These are phyloP conservation scores for Corydoras sp. DNA, from an alignment of 2,113 vertebrate species.

Conservation along the genomic window DNA sequence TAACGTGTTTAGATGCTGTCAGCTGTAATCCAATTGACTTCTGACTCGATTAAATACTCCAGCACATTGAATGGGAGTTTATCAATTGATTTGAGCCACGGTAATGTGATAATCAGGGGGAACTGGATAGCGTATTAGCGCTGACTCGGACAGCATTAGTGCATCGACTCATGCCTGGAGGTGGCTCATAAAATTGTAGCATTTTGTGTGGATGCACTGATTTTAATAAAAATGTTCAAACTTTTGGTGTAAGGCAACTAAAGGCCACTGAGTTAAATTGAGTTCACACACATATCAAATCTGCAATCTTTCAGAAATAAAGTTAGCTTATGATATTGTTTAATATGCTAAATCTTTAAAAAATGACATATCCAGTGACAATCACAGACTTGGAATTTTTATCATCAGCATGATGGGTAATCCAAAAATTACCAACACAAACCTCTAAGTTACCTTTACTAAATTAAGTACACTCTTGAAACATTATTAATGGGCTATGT, in stretches of 20 bases:
- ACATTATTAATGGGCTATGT: too few species aligned
- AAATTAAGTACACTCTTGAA: too few species aligned
- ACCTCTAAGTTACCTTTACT: too few species aligned
- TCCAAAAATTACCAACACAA: too few species aligned
- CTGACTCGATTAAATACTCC: slow-evolving; percentile 98
- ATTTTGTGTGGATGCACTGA: slow-evolving; percentile 53
- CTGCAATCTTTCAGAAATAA: too few species aligned
- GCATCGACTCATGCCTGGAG: slow-evolving; percentile 58
- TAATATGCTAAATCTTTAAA: too few species aligned
- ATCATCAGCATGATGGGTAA: too few species aligned
- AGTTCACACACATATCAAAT: neutral
- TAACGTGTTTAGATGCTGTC: slow-evolving; percentile 81
- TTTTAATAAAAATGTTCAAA: slow-evolving; percentile 57
- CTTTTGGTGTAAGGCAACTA: slow-evolving; percentile 28
- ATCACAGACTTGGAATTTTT: too few species aligned
- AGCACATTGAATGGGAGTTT: slow-evolving; percentile 90
- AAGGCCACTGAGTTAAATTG: slow-evolving; percentile 16
- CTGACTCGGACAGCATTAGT: slow-evolving; percentile 67
- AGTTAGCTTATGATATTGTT: too few species aligned
- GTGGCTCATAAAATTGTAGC: slow-evolving; percentile 59
- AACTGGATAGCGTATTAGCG: slow-evolving; percentile 93
- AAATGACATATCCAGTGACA: too few species aligned
- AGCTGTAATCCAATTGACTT: slow-evolving; percentile 97
- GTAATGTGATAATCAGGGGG: slow-evolving; percentile 98
- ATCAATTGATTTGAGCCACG: slow-evolving; percentile 95